Percentiles rank a stretch among this genome's conserved stretches.
phyloP scores from a whole-genome alignment of 2,888 invertebrate species.

The Drosophila kambysellisi region DNA sequence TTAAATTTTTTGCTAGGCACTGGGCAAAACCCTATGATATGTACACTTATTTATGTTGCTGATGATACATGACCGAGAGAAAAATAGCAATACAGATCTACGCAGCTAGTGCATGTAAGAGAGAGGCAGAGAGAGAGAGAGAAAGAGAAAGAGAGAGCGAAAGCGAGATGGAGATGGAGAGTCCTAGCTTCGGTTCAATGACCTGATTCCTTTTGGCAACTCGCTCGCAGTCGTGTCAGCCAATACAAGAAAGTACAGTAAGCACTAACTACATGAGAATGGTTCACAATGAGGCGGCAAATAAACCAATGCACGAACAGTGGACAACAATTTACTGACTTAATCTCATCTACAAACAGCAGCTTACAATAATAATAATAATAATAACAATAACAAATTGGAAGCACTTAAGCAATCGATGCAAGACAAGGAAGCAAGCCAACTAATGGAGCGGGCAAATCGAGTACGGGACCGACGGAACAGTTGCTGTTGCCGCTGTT shows the following conservation, averaged over 20 bases:
- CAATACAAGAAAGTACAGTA: slow-evolving; percentile 16
- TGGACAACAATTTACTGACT: neutral
- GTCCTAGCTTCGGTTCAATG: slow-evolving; percentile 12
- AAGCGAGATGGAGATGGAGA: neutral
- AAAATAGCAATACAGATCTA: neutral
- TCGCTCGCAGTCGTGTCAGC: slow-evolving; percentile 17
- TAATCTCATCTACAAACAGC: neutral
- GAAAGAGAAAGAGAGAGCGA: neutral
- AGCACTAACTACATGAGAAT: slow-evolving; percentile 10
- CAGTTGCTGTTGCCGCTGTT: slow-evolving; percentile 1
- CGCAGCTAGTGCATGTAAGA: slow-evolving; percentile 13
- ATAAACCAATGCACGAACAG: slow-evolving; percentile 14
- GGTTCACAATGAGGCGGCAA: slow-evolving; percentile 3
- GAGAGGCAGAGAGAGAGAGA: slow-evolving; percentile 3
- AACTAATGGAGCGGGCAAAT: slow-evolving; percentile 10
- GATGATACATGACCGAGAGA: slow-evolving; percentile 7
- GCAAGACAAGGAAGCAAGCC: neutral
- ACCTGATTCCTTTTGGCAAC: slow-evolving; percentile 21
- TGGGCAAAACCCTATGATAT: too few relatives aligned
- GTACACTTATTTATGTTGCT: neutral
- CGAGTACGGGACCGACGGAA: neutral
- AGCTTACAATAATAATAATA: neutral
- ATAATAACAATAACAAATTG: slow-evolving; percentile 18
- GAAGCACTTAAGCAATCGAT: neutral
- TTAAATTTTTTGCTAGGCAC: too few relatives aligned